Percentiles rank a stretch among this genome's conserved stretches.
phyloP scores from a whole-genome alignment of 1,140 invertebrate genomes.

The Drosophila navojoa region DNA sequence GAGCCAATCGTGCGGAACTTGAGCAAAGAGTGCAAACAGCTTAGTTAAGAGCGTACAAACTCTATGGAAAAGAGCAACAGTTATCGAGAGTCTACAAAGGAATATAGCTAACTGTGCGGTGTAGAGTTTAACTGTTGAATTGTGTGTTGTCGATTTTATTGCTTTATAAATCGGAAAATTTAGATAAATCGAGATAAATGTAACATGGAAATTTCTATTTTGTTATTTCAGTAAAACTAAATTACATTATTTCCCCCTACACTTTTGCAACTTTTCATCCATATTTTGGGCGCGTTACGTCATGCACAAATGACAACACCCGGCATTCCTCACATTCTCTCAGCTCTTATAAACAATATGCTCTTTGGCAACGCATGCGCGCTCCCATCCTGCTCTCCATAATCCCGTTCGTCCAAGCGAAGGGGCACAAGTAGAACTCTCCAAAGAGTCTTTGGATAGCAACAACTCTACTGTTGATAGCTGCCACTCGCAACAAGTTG shows the following conservation, averaged over 20 bases:
- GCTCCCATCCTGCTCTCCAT: background rate
- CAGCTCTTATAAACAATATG: conserved; percentile 53
- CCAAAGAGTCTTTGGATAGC: conserved; percentile 13
- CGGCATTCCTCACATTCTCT: conserved; percentile 36
- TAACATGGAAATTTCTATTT: no score
- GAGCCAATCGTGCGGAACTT: background rate
- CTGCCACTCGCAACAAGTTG: conserved; percentile 72
- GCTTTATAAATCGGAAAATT: background rate
- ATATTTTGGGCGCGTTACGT: conserved; percentile 59
- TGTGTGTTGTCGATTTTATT: no score
- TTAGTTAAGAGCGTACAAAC: conserved; percentile 21
- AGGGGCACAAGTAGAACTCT: conserved; percentile 41
- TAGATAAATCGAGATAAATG: no score
- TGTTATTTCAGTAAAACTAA: no score
- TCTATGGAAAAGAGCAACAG: conserved; percentile 12
- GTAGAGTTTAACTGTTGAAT: conserved; percentile 75
- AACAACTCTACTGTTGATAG: conserved; percentile 18
- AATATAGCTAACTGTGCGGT: background rate
- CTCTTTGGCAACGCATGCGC: conserved; percentile 51
- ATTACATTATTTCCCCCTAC: no score
- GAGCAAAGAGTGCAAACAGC: conserved; percentile 6
- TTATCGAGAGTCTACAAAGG: conserved; percentile 32
- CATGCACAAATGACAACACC: conserved; percentile 62
- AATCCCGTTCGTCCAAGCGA: background rate
- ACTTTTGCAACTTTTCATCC: background rate